These are phyloP conservation scores for Hippocampus guttulatus DNA, from an alignment of 2,113 vertebrate genomes.

Conservation along the genomic window DNA sequence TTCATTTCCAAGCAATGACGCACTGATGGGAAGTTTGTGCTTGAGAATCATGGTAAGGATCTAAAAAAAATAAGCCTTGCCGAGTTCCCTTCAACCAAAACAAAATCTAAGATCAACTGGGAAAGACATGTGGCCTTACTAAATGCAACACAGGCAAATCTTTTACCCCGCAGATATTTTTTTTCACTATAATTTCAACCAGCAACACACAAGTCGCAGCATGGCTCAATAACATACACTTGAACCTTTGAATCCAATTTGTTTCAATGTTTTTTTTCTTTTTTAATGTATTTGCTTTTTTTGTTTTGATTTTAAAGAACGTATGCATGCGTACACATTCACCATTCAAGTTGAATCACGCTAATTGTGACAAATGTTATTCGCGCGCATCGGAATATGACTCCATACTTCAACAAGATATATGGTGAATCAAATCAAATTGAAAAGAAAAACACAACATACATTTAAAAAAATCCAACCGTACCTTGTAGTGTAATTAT, in stretches of 20 bases:
- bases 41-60: constrained; percentile 29
- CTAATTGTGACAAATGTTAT: constrained; percentile 40
- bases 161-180: constrained; percentile 16
- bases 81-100: constrained; percentile 5
- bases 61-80: neutral
- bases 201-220: constrained; percentile 13
- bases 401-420: constrained; percentile 53
- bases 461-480: constrained; percentile 32
- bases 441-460: constrained; percentile 35
- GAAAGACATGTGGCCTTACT: constrained; percentile 2
- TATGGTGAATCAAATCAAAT: constrained; percentile 39
- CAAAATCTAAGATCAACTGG: neutral
- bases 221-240: constrained; percentile 20
- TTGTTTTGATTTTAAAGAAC: constrained; percentile 11
- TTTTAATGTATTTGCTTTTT: constrained; percentile 20
- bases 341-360: constrained; percentile 35
- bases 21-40: constrained; percentile 41
- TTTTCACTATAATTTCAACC: constrained; percentile 2
- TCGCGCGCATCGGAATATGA: constrained; percentile 20
- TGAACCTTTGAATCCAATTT: constrained; percentile 7
- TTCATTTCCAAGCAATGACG: constrained; percentile 9
- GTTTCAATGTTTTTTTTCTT: constrained; percentile 9
- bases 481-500: constrained; percentile 48
- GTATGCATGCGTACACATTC: constrained; percentile 21
- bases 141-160: constrained; percentile 15